These are phyloP conservation scores for Ceratina australensis DNA, from an alignment of 1,140 invertebrate genomes.

Conservation along the genomic window DNA sequence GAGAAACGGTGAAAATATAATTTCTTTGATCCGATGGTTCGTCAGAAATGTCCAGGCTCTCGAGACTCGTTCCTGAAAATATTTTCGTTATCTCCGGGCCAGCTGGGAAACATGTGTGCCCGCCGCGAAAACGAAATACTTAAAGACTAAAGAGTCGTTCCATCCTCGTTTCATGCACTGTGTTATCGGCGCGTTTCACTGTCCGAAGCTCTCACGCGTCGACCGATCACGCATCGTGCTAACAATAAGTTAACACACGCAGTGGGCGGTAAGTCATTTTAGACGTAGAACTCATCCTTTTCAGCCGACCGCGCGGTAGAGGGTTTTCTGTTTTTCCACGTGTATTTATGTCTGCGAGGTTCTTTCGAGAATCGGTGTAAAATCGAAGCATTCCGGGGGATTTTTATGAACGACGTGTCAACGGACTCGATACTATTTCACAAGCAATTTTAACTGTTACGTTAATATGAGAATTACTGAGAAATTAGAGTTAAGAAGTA, in stretches of 20 bases:
- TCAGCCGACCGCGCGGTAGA: too few species aligned
- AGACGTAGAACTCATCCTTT: background rate
- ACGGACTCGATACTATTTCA: too few species aligned
- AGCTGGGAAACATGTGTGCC: conserved; percentile 43
- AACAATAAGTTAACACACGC: background rate
- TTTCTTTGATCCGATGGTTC: background rate
- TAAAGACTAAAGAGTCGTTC: too few species aligned
- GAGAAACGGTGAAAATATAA: too few species aligned
- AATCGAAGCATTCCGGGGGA: too few species aligned
- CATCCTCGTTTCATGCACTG: conserved; percentile 9
- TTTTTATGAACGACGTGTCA: too few species aligned
- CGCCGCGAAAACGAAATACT: conserved; percentile 22
- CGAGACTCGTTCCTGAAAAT: conserved; percentile 6
- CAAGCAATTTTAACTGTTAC: too few species aligned
- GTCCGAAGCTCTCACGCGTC: conserved; percentile 38
- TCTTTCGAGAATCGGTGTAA: too few species aligned
- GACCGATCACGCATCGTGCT: conserved; percentile 38
- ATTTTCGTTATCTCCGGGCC: conserved; percentile 16
- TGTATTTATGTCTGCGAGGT: too few species aligned
- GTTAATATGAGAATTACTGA: too few species aligned
- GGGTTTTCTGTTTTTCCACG: too few species aligned
- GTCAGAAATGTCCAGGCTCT: conserved; percentile 25
- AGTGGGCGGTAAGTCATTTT: background rate
- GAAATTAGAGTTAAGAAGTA: too few species aligned
- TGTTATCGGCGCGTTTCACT: conserved; percentile 32